These are phyloP conservation scores for Grus americana DNA, from an alignment of 2,113 vertebrate genomes.

Conservation along the genomic window DNA sequence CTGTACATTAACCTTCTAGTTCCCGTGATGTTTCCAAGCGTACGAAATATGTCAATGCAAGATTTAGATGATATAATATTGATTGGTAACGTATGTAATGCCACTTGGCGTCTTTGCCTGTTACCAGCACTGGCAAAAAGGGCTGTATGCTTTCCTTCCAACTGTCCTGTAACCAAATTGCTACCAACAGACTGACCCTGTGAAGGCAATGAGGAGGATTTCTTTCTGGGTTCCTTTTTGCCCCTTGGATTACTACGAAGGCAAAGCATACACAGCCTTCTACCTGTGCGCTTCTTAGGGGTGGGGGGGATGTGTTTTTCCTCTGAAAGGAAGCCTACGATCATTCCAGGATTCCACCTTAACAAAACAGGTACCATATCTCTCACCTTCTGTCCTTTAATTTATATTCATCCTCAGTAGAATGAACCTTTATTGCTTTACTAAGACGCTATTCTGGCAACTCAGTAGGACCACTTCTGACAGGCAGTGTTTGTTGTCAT, in stretches of 20 bases:
- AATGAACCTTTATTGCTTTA: neutral
- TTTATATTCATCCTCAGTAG: neutral
- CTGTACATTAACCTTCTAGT: neutral
- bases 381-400: neutral
- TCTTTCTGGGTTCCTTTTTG: neutral
- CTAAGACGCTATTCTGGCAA: neutral
- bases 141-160: neutral
- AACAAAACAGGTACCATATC: rapidly evolving
- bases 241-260: neutral
- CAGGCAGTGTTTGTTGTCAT: neutral
- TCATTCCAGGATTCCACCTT: neutral
- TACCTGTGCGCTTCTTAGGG: neutral
- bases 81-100: neutral
- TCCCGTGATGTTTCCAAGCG: neutral
- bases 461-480: neutral
- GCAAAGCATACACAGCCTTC: neutral
- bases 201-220: neutral
- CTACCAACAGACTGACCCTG: neutral
- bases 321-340: neutral
- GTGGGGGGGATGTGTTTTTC: neutral
- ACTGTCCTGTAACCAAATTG: neutral
- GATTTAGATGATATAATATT: neutral
- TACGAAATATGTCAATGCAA: neutral
- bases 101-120: neutral
- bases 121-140: neutral